Percentiles rank a stretch among this genome's conserved stretches.
phyloP scores from a whole-genome alignment of 2,113 vertebrate species.

The Zootoca vivipara region DNA sequence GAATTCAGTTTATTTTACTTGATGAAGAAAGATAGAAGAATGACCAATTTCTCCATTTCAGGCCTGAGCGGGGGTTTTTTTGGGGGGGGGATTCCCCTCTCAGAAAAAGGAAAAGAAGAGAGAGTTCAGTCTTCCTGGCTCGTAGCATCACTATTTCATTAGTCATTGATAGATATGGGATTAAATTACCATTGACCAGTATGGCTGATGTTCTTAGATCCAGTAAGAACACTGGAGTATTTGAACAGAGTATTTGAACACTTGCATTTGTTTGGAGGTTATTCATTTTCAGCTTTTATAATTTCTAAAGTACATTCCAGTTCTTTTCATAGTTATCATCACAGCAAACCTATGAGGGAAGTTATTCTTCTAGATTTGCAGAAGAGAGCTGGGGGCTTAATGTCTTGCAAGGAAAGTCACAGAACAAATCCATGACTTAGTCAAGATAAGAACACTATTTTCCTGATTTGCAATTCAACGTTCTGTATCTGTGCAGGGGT shows the following conservation, averaged over 20 bases:
- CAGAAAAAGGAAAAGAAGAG: too few relatives aligned
- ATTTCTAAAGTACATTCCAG: background rate
- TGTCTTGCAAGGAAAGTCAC: background rate
- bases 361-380: background rate
- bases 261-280: background rate
- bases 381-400: background rate
- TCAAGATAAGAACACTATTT: background rate
- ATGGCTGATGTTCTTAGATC: background rate
- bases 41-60: background rate
- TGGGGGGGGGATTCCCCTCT: background rate
- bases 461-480: background rate
- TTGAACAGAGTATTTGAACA: background rate
- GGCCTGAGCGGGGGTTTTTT: too few relatives aligned
- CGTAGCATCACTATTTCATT: background rate
- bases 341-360: background rate
- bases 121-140: background rate
- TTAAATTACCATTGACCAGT: background rate
- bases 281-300: background rate
- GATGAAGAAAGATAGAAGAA: background rate
- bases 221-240: background rate
- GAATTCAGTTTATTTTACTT: background rate
- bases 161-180: background rate
- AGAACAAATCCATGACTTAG: background rate
- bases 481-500: background rate
- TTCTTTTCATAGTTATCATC: background rate